Evolutionary conservation across 2,797 vertebrate species (phyloP).

Genomic region (Hipposideros larvatus): DNA sequence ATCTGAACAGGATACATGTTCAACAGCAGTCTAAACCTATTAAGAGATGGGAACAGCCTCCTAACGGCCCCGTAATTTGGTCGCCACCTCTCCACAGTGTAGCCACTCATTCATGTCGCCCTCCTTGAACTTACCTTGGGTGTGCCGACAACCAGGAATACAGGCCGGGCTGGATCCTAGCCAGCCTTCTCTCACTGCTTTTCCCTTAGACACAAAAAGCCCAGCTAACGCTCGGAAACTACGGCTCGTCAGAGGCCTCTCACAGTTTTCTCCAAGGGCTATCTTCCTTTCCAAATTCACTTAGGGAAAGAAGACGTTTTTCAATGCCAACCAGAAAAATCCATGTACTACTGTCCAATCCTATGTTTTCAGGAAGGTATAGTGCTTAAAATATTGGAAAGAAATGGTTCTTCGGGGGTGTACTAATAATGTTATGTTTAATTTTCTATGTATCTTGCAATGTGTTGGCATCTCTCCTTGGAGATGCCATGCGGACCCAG

Average conservation of each 20-base stretch:
- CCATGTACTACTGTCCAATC: not conserved
- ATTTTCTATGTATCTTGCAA: not conserved
- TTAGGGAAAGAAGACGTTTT: not conserved
- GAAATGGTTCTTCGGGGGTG: not conserved
- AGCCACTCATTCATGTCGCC: not conserved
- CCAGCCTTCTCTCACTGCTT: not conserved
- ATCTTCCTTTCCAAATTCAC: not conserved
- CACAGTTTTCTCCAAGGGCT: not conserved
- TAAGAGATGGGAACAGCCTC: too few relatives aligned
- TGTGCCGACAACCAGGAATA: not conserved
- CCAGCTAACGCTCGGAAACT: not conserved
- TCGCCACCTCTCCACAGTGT: not conserved
- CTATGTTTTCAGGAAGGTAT: not conserved
- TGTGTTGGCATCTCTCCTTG: not conserved
- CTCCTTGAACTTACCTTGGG: not conserved
- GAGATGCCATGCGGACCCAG: too few relatives aligned
- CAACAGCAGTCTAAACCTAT: not conserved
- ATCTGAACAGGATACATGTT: not conserved
- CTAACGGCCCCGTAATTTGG: not conserved
- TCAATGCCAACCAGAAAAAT: not conserved
- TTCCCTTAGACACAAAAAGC: not conserved
- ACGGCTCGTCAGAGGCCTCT: not conserved
- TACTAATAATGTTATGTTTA: not conserved
- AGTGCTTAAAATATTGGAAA: not conserved
- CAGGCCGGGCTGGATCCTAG: too few relatives aligned